Evolutionary conservation across 1,140 invertebrate genomes (phyloP), one percentile per base, ranked within the genome.

Genomic region (Ptiloglossa arizonensis): DNA sequence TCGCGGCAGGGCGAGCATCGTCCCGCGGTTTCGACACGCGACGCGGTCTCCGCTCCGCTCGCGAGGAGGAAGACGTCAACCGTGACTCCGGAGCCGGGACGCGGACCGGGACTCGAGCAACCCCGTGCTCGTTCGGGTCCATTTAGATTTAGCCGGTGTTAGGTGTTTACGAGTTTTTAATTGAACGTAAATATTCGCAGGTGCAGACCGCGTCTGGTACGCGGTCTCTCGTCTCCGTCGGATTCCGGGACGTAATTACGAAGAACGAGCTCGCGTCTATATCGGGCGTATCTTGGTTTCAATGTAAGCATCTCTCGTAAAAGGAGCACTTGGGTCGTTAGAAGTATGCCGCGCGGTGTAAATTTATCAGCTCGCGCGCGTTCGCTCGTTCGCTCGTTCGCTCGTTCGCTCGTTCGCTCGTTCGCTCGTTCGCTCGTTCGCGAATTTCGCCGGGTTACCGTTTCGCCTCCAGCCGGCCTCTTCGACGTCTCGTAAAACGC

Each of bases 181-280:
- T 82, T 83, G 82, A 83, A 74, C 82, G 82, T 83, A 83, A 83
- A 83, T 79, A 83, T 79, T 67, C 48, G 82, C 82, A 83, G 82
- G 76, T 83, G 82, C 82, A 74, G 38, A 27, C 52, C 44, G 29
- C 32, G 24, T 15, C 48, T 44, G 44, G 19, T 46, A 1, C 32
- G n/a, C 22, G 60, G 41, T 24, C 24, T 44, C 32, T 56, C 71
- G 22, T 46, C 13, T 13, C 5, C 72, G 19, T 6, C 32, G 38
- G 67, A 81, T 81, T 71, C 52, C 54, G 38, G 9, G 56, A 13
- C 68, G 69, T 54, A 73, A 82, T 83, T 71, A 71, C 74, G 38
- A 67, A 66, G 62, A 82, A 79, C 50, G 50, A 50, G 29, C 52
- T 38, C 52, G 62, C 50, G 52, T 32, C 9, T 15, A 32, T 22